A percentile compares a stretch with the other conserved stretches of the same genome.
These are phyloP conservation scores for Aporophyla nigra DNA, from an alignment of 2,888 invertebrate genomes.

Conservation along the genomic window DNA sequence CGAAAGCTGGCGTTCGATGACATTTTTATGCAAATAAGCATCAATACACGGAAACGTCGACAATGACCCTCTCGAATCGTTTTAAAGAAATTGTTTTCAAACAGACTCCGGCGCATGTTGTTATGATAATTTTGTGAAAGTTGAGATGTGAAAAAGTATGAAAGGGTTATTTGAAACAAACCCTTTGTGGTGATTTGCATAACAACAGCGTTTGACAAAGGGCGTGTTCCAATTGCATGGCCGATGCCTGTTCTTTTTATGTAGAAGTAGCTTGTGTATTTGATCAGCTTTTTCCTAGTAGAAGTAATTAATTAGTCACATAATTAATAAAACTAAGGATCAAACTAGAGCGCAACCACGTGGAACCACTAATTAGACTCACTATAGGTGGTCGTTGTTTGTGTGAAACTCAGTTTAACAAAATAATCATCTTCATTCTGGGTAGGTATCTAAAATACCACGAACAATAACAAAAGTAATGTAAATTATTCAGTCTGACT, in stretches of 20 bases:
- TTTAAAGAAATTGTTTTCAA: constrained; percentile 79
- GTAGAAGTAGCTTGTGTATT: not conserved
- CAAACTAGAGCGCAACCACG: constrained; percentile 9
- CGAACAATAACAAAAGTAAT: constrained; percentile 10
- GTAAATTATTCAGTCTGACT: constrained; percentile 11
- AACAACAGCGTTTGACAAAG: constrained; percentile 33
- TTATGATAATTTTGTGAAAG: constrained; percentile 87
- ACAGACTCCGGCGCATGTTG: constrained; percentile 72
- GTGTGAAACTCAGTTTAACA: not conserved
- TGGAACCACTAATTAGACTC: constrained; percentile 23
- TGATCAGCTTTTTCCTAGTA: not conserved
- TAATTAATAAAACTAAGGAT: not conserved
- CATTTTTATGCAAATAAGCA: constrained; percentile 82
- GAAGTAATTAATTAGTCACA: not conserved
- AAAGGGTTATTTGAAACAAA: constrained; percentile 53
- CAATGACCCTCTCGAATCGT: constrained; percentile 79
- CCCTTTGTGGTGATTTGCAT: constrained; percentile 49
- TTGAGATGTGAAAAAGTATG: constrained; percentile 59
- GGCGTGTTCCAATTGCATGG: not conserved
- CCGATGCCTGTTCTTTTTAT: not conserved
- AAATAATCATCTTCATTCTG: not conserved
- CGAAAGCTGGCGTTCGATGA: constrained; percentile 69
- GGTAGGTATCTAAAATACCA: constrained; percentile 25
- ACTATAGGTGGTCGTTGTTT: not conserved
- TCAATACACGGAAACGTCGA: constrained; percentile 71